phyloP scores from a whole-genome alignment of 2,888 invertebrate species.

The Ganaspis brasiliensis region DNA sequence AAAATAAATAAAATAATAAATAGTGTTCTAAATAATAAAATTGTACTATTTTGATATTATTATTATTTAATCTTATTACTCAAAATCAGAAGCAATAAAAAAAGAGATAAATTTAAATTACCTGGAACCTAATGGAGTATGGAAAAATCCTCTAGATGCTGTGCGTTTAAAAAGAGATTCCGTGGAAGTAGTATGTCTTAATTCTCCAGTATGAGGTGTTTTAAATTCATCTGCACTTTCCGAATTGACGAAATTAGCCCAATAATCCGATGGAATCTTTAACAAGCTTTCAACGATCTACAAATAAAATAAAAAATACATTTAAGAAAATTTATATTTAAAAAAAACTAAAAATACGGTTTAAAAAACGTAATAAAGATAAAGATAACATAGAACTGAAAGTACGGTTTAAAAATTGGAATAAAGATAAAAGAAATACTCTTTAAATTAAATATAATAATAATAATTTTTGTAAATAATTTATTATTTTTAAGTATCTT shows the following conservation, averaged over 20 bases:
- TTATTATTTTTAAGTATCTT: too few relatives aligned
- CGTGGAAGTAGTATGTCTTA: conserved; percentile 78
- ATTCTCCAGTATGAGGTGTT: conserved; percentile 74
- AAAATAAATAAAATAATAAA: conserved; percentile 12
- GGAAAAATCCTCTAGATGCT: conserved; percentile 75
- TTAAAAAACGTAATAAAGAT: too few relatives aligned
- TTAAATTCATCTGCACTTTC: conserved; percentile 70
- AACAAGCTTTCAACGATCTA: conserved; percentile 88
- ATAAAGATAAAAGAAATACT: too few relatives aligned
- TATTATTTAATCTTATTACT: too few relatives aligned
- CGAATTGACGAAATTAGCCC: conserved; percentile 87
- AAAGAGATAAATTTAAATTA: conserved; percentile 49
- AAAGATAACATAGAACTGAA: too few relatives aligned
- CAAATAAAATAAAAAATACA: conserved; percentile 55
- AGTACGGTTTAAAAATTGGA: too few relatives aligned
- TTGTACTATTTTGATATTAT: too few relatives aligned
- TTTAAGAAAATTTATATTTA: too few relatives aligned
- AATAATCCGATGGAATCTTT: conserved; percentile 88
- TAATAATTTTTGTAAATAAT: too few relatives aligned
- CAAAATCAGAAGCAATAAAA: conserved; percentile 35
- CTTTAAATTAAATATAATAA: too few relatives aligned
- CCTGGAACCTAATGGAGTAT: conserved; percentile 77
- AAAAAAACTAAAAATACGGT: too few relatives aligned
- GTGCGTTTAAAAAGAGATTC: conserved; percentile 78
- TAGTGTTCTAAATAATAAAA: too few relatives aligned